These are phyloP conservation scores for Chrysopilus asiliformis DNA, from an alignment of 2,888 invertebrate species.

Conservation along the genomic window DNA sequence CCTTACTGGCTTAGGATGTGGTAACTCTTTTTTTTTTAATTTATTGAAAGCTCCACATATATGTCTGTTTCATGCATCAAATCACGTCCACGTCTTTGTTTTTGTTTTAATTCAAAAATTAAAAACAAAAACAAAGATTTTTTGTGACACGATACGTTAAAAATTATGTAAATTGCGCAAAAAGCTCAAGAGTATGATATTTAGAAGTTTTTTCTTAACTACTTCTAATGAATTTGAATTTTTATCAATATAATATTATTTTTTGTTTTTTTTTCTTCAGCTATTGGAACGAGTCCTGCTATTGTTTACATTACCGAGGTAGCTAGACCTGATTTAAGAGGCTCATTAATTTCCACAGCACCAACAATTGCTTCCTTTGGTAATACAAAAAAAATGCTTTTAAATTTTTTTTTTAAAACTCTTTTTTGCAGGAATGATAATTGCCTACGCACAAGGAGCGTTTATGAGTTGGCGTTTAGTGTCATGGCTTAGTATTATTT, in stretches of 20 bases:
- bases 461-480: slow-evolving; percentile 41
- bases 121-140: no score
- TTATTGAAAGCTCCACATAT: no score
- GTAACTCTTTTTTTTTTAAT: no score
- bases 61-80: no score
- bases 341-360: slow-evolving; percentile 44
- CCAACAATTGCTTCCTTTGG: slow-evolving; percentile 46
- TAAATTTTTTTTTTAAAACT: slow-evolving; percentile 3
- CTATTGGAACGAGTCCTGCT: slow-evolving; percentile 45
- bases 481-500: slow-evolving; percentile 42
- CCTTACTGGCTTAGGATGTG: slow-evolving; percentile 41
- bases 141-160: no score
- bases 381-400: slow-evolving; percentile 18
- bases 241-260: slow-evolving; percentile 1
- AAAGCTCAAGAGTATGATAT: no score
- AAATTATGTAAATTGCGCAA: no score
- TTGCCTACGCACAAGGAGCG: slow-evolving; percentile 42
- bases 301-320: slow-evolving; percentile 50
- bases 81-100: no score
- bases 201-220: no score
- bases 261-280: slow-evolving; percentile 18
- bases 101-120: no score
- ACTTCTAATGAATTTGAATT: no score
- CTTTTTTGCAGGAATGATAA: slow-evolving; percentile 38
- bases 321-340: slow-evolving; percentile 43